A percentile compares a stretch with the other conserved stretches of the same genome.
Evolutionary conservation across 1,140 invertebrate species (phyloP).

Genomic region (Zaprionus africanus): DNA sequence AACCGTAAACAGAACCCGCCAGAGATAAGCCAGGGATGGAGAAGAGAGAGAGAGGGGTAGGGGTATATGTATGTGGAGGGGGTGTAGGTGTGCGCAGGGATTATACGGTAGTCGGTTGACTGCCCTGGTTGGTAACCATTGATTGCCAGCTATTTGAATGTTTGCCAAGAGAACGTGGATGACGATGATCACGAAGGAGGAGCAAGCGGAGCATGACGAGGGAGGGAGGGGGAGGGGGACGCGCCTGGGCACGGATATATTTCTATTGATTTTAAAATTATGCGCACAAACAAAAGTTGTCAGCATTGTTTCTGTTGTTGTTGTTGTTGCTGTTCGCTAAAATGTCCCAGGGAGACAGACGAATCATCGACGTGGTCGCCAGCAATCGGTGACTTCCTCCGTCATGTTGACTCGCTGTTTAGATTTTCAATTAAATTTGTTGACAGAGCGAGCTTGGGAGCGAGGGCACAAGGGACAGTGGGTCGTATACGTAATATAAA

Average conservation of each 20-base stretch:
- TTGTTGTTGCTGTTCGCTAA: conserved; percentile 45
- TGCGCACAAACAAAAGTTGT: conserved; percentile 78
- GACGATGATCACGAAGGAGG: conserved; percentile 20
- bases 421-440: conserved; percentile 84
- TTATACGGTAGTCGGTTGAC: conserved; percentile 50
- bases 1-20: conserved; percentile 9
- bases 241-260: conserved; percentile 69
- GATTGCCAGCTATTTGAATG: conserved; percentile 67
- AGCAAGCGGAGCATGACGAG: conserved; percentile 7
- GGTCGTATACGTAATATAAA: conserved; percentile 78
- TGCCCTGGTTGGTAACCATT: conserved; percentile 49
- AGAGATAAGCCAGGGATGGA: conserved; percentile 27
- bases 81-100: conserved; percentile 26
- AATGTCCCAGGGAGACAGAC: conserved; percentile 10
- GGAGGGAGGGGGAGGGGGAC: conserved; percentile 13
- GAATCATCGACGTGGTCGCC: conserved; percentile 34
- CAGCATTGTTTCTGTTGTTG: conserved; percentile 25
- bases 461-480: not conserved
- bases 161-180: conserved; percentile 43
- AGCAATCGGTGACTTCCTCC: conserved; percentile 48
- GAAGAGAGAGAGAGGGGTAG: not conserved
- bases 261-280: conserved; percentile 84
- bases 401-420: conserved; percentile 79
- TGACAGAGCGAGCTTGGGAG: conserved; percentile 49
- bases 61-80: not conserved